phyloP scores from a whole-genome alignment of 1,140 invertebrate species.

The Neelides sp. region DNA sequence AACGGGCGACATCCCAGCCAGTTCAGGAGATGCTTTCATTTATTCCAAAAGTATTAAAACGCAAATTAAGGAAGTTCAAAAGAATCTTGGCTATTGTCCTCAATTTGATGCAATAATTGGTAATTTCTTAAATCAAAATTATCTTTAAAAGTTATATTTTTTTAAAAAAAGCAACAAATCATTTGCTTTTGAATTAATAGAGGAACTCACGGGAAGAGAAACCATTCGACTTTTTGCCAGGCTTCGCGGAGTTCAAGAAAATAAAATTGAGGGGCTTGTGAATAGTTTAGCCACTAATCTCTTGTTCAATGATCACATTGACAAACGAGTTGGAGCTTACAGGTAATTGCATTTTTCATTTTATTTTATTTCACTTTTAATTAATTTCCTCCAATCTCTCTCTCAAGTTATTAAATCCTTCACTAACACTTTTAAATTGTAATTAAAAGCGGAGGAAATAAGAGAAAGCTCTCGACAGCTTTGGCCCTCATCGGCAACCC shows the following conservation, averaged over 20 bases:
- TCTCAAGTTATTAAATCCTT: no score
- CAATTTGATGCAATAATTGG: slow-evolving; percentile 70
- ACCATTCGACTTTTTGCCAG: slow-evolving; percentile 59
- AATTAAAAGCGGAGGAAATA: slow-evolving; percentile 45
- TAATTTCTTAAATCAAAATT: no score
- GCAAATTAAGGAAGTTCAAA: slow-evolving; percentile 39
- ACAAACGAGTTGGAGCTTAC: slow-evolving; percentile 37
- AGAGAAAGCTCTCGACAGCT: slow-evolving; percentile 49
- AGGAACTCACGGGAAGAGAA: slow-evolving; percentile 64
- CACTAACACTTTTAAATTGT: no score
- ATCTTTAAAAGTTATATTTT: no score
- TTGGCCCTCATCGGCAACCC: slow-evolving; percentile 51
- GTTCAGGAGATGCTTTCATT: slow-evolving; percentile 47
- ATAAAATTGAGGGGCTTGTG: slow-evolving; percentile 34
- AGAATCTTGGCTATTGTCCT: slow-evolving; percentile 62
- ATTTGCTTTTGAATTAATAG: no score
- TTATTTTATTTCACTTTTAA: no score
- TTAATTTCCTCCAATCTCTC: no score
- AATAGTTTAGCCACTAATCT: slow-evolving; percentile 34
- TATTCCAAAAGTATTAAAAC: slow-evolving; percentile 37
- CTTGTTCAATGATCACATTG: slow-evolving; percentile 36
- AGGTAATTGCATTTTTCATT: slow-evolving; percentile 35
- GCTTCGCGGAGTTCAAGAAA: slow-evolving; percentile 51
- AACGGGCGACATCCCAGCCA: slow-evolving; percentile 58
- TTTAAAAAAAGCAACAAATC: no score